Base-by-base conservation (phyloP, 2,888 invertebrate genomes). In the Cerastis leucographa region DNA sequence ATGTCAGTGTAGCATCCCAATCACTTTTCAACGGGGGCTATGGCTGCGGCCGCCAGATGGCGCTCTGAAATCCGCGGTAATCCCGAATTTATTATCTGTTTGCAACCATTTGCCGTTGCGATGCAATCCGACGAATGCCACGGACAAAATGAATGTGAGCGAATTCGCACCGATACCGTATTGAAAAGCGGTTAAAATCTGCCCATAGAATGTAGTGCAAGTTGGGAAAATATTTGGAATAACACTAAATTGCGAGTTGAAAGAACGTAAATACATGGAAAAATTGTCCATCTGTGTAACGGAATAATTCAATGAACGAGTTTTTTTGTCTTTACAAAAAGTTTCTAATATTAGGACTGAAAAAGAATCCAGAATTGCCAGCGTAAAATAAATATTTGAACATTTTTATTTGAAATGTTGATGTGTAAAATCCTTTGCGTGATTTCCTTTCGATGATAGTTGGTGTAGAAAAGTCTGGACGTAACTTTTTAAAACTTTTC, bases 71-170 rank as follows among this genome's bases (percentile, higher is more conserved):
- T 93, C 93, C 93, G 85, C 87, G 91, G 92, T 94, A 93, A 95
- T 94, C 94, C 95, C 87, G 92, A 94, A 95, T 95, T 95, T 95
- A 95, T 95, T 95, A 95, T 95, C 94, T 94, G 94, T 94, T 94
- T 94, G 93, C 93, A 91, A 91, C 93, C 92, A 92, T 94, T 93
- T 89, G 88, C 89, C 86, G 91, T 88, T 90, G 90, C 90, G 86
- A 87, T 92, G 92, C 91, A 92, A 93, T 94, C 88, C 91, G 84
- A 89, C 89, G 90, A 92, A 91, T 92, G 89, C 88, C 88, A 84
- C 85, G 83, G 81, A 51, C 82, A 86, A 86, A 92, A 94, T 93
- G 92, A 91, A 93, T 92, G 91, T 90, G 88, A 86, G 87, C 88
- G 89, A 91, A 93, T 93, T 92, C 89, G 85, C 91, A 88, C 90